Evolutionary conservation across 1,140 invertebrate species (phyloP).

Genomic region (Brachionus angularis): DNA sequence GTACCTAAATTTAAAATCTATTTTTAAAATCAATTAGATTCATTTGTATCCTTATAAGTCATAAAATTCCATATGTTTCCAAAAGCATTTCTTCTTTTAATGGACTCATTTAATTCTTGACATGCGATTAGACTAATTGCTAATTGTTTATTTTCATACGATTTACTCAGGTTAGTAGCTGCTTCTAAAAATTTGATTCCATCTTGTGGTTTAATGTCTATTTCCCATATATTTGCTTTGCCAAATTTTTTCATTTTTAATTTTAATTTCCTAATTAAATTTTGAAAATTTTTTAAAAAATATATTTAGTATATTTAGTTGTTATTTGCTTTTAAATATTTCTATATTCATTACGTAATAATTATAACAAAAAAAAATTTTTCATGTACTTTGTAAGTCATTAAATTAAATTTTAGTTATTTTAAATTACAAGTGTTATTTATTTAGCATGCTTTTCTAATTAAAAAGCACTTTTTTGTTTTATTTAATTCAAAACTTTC

Average conservation of each 20-base stretch:
- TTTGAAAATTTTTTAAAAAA: background rate
- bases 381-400: too few species aligned
- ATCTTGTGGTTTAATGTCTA: slow-evolving; percentile 1
- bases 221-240: slow-evolving; percentile 19
- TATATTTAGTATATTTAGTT: too few species aligned
- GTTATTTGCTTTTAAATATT: too few species aligned
- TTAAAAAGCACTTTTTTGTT: background rate
- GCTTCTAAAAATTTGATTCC: slow-evolving; percentile 8
- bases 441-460: background rate
- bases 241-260: slow-evolving; percentile 36
- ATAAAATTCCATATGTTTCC: slow-evolving; percentile 37
- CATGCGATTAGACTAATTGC: background rate
- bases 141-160: too few species aligned
- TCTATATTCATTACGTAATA: too few species aligned
- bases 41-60: background rate
- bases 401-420: background rate
- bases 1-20: too few species aligned
- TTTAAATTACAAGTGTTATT: background rate
- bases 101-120: background rate
- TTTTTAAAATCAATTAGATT: too few species aligned
- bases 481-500: background rate
- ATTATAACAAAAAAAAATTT: too few species aligned
- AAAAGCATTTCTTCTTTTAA: slow-evolving; percentile 17
- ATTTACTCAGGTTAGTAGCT: too few species aligned
- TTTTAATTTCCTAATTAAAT: slow-evolving; percentile 4